phyloP scores from a whole-genome alignment of 2,113 vertebrate species.

The Miniopterus natalensis region DNA sequence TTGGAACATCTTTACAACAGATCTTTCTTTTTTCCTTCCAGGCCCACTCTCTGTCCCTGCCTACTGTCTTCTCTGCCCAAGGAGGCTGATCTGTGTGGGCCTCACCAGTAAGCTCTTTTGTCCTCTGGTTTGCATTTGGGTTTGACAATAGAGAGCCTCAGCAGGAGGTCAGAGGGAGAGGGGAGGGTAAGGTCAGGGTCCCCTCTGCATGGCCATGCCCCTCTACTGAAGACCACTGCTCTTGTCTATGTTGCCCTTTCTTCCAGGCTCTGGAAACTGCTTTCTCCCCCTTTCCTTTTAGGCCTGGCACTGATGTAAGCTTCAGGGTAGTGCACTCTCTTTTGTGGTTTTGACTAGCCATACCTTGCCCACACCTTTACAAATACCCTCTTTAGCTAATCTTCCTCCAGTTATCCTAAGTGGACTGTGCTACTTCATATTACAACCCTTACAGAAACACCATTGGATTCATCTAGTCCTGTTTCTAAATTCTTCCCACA shows the following conservation, averaged over 20 bases:
- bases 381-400: not conserved
- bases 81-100: not conserved
- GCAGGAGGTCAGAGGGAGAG: not conserved
- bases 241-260: not conserved
- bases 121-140: not conserved
- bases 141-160: not conserved
- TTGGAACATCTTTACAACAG: not conserved
- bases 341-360: not conserved
- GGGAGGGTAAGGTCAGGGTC: too few species aligned
- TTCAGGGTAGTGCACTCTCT: not conserved
- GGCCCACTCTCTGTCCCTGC: not conserved
- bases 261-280: not conserved
- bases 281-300: not conserved
- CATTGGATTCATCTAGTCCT: not conserved
- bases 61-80: not conserved
- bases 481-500: not conserved
- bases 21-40: not conserved
- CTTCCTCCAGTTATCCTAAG: not conserved
- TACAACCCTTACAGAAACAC: not conserved
- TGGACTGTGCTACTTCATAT: not conserved
- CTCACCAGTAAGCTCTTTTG: not conserved
- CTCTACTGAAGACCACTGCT: not conserved
- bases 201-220: not conserved
- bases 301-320: not conserved
- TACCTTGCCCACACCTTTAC: not conserved